phyloP scores from a whole-genome alignment of 2,113 vertebrate species.

The Macrotus californicus region DNA sequence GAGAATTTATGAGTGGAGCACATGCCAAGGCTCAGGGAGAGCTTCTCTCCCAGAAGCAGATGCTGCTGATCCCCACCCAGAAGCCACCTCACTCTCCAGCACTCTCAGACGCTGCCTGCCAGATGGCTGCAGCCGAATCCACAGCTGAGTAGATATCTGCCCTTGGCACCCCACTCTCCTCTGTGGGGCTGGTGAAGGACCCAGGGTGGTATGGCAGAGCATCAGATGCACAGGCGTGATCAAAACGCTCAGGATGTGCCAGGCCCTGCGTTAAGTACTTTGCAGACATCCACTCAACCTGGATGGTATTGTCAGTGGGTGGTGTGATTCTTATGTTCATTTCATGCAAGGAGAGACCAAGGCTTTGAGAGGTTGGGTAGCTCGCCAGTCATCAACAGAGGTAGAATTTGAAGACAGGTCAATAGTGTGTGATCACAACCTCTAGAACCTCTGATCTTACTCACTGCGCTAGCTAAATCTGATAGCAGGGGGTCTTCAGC shows the following conservation, averaged over 20 bases:
- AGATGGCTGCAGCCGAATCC: slow-evolving; percentile 55
- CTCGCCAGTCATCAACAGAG: neutral
- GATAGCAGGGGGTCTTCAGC: neutral
- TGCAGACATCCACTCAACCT: neutral
- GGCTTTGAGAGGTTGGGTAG: neutral
- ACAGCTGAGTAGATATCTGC: slow-evolving; percentile 41
- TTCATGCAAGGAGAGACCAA: neutral
- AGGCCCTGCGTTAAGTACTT: neutral
- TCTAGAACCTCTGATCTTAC: neutral
- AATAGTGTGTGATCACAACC: neutral
- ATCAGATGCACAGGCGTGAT: neutral
- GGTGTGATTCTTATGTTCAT: neutral
- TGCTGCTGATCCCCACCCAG: slow-evolving; percentile 45
- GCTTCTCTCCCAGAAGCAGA: slow-evolving; percentile 48
- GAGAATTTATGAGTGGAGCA: slow-evolving; percentile 72
- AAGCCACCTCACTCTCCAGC: slow-evolving; percentile 5
- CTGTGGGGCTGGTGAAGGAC: slow-evolving; percentile 5
- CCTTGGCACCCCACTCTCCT: neutral
- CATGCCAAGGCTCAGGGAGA: slow-evolving; percentile 47
- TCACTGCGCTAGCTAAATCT: no score
- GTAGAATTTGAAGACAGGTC: neutral
- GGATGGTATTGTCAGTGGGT: neutral
- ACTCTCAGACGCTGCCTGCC: slow-evolving; percentile 31
- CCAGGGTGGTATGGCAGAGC: neutral
- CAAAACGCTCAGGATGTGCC: neutral